Conservation (phyloP, 2,113 vertebrate genomes). For the Prunella fulvescens region DNA sequence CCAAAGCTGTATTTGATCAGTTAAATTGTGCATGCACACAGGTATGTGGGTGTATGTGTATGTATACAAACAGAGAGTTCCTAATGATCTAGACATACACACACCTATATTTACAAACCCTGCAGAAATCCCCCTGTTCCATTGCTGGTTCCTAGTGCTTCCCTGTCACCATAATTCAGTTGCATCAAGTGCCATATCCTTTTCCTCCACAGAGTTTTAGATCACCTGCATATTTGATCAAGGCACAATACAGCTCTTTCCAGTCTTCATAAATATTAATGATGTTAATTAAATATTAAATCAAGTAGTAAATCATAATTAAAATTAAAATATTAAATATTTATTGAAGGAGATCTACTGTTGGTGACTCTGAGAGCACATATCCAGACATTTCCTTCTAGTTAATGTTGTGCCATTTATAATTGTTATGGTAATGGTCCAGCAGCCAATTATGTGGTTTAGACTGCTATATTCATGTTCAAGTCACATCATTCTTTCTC, state of each 20-base stretch:
- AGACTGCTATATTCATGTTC: not conserved
- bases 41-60: not conserved
- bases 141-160: not conserved
- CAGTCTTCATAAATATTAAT: slow-evolving; percentile 30
- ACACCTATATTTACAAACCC: not conserved
- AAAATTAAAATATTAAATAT: slow-evolving; percentile 46
- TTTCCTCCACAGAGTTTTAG: not conserved
- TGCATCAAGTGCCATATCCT: not conserved
- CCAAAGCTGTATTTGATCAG: not conserved
- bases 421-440: slow-evolving; percentile 1
- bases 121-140: not conserved
- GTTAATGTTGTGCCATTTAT: slow-evolving; percentile 5
- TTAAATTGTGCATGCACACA: not conserved
- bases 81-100: not conserved
- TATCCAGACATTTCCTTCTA: not conserved
- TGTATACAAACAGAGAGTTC: not conserved
- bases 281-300: slow-evolving; percentile 36
- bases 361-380: not conserved
- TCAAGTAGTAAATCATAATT: not conserved
- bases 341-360: not conserved
- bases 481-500: not conserved
- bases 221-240: slow-evolving; percentile 7
- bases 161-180: not conserved
- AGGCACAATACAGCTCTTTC: not conserved
- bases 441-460: not conserved